These are phyloP conservation scores for Lateolabrax maculatus DNA, from an alignment of 2,797 vertebrate species.

Conservation along the genomic window DNA sequence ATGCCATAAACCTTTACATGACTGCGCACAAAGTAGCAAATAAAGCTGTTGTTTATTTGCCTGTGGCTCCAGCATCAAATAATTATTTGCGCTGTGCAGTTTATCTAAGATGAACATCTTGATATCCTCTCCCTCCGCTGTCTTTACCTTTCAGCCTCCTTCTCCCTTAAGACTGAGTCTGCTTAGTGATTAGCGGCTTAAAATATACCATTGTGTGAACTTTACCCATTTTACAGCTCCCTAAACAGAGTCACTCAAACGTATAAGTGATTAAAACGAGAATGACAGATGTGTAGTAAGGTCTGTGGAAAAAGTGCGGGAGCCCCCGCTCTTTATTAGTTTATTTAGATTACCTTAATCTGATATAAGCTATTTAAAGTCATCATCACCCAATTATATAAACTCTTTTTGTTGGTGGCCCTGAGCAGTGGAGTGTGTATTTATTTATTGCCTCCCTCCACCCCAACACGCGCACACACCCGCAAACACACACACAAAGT, in stretches of 20 bases:
- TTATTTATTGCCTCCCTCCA: slow-evolving; percentile 54
- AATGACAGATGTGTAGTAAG: slow-evolving; percentile 65
- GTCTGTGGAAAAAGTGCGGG: slow-evolving; percentile 47
- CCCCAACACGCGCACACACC: slow-evolving; percentile 3
- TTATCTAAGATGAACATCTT: slow-evolving; percentile 74
- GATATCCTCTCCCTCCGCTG: slow-evolving; percentile 46
- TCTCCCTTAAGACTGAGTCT: slow-evolving; percentile 34
- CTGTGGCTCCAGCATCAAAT: slow-evolving; percentile 51
- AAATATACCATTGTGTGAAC: slow-evolving; percentile 61
- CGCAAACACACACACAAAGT: slow-evolving; percentile 15
- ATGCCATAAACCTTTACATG: slow-evolving; percentile 12
- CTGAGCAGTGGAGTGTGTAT: slow-evolving; percentile 66
- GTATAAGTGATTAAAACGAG: slow-evolving; percentile 74
- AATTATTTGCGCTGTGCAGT: slow-evolving; percentile 28
- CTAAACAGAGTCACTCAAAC: slow-evolving; percentile 61
- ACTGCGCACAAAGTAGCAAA: slow-evolving; percentile 32
- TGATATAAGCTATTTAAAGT: slow-evolving; percentile 73
- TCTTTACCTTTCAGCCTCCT: slow-evolving; percentile 37
- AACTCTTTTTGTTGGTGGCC: slow-evolving; percentile 68
- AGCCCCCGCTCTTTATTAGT: slow-evolving; percentile 65
- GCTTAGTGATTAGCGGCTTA: slow-evolving; percentile 60
- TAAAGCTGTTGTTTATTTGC: slow-evolving; percentile 48
- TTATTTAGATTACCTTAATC: slow-evolving; percentile 79
- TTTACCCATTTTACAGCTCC: slow-evolving; percentile 34
- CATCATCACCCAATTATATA: slow-evolving; percentile 73